Base-by-base conservation (phyloP, 2,888 invertebrate genomes). In the Parthenolecanium corni region DNA sequence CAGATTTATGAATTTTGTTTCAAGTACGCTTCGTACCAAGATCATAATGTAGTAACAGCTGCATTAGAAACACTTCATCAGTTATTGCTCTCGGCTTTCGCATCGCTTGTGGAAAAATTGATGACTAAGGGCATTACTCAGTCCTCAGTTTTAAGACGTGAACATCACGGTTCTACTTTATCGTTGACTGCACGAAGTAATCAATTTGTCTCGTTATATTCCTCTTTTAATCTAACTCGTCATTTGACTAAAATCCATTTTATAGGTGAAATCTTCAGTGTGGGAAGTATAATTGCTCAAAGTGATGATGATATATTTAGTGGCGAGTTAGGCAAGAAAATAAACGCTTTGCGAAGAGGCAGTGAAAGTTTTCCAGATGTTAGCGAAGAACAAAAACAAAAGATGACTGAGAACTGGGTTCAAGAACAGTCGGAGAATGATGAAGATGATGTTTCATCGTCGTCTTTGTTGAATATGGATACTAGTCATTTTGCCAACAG, bases 1-100 rank as follows among this genome's bases (percentile, higher is more conserved):
- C 77, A 89, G 83, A 77, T 89, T 36, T 89, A 86, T 73, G 84
- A 87, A 73, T 77, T 88, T 64, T 87, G 86, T 73, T 74, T 89
- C 57, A 77, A 82, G 70, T 86, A 84, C 74, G 77, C 83, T 0
- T 72, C 73, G 64, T 83, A 84, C 69, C 74, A 76, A 6, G 89
- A 93, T 74, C 93, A 94, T 74, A 92, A 92, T 73, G 82, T 92
- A 64, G 83, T 90, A 68, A 92, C 92, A 71, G 84, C 89, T 1
- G 82, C 91, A 18, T 78, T 95, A 71, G 95, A 96, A 74, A 78
- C 82, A 70, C 76, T 89, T 25, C 80, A 82, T 21, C 80, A 82
- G 53, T 31, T 63, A 14, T 47, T 63, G 31, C 52, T 53, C 16
- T 5, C 25, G 11, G 47, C 46, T 36, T 3, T 40, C 2, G 12